phyloP scores from a whole-genome alignment of 2,797 vertebrate species.

The Xiphorhynchus erythropygius region DNA sequence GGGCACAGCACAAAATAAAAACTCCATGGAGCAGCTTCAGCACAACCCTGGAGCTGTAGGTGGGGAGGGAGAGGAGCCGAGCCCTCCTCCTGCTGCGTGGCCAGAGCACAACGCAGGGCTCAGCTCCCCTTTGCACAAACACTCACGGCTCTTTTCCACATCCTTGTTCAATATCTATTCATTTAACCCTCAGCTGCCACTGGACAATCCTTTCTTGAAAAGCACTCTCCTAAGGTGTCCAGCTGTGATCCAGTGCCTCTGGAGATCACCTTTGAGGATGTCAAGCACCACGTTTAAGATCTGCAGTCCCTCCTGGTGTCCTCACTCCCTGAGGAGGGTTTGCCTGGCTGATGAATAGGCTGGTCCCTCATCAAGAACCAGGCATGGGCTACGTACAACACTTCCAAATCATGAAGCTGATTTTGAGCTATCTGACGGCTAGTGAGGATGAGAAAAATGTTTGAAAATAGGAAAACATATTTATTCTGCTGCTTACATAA shows the following conservation, averaged over 20 bases:
- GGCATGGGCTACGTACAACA: background rate
- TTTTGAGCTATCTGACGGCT: conserved; percentile 50
- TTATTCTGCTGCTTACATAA: conserved; percentile 69
- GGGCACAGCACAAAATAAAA: background rate
- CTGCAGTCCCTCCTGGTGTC: background rate
- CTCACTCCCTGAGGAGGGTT: background rate
- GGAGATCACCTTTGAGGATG: background rate
- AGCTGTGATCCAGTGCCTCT: background rate
- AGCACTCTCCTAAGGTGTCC: background rate
- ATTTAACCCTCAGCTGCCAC: background rate
- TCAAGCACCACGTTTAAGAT: background rate
- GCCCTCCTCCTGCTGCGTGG: background rate
- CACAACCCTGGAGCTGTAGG: background rate
- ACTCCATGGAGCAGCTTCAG: background rate
- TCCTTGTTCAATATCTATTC: background rate
- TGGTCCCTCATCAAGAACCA: background rate
- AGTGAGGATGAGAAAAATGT: conserved; percentile 23
- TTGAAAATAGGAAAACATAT: conserved; percentile 60
- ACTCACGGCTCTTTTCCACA: background rate
- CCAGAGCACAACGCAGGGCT: background rate
- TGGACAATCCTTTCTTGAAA: background rate
- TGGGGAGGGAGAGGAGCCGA: background rate
- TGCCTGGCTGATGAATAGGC: background rate
- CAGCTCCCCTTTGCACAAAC: background rate
- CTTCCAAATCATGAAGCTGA: conserved; percentile 25